Evolutionary conservation across 1,140 invertebrate genomes (phyloP).

Genomic region (Procambarus virginalis): DNA sequence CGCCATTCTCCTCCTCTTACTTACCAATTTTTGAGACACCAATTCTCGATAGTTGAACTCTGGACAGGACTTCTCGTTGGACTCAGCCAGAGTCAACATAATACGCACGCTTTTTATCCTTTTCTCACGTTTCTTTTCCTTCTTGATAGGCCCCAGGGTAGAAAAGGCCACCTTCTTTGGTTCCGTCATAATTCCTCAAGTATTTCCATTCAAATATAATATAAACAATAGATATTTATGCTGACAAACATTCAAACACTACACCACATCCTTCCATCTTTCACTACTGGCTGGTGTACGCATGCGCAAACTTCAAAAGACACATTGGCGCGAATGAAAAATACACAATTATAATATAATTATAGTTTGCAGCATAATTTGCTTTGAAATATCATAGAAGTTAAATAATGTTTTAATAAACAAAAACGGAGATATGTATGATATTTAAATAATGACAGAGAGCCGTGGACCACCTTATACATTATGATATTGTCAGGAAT

Average conservation of each 20-base stretch:
- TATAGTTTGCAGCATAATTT: too few relatives aligned
- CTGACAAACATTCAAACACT: conserved; percentile 63
- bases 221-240: conserved; percentile 45
- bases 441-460: background rate
- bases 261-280: conserved; percentile 60
- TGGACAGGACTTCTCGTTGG: conserved; percentile 64
- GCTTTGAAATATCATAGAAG: background rate
- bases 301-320: conserved; percentile 57
- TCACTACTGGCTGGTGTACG: conserved; percentile 47
- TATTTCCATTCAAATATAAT: conserved; percentile 61
- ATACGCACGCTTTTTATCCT: conserved; percentile 58
- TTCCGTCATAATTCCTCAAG: conserved; percentile 48
- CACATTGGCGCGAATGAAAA: conserved; percentile 51
- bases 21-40: conserved; percentile 60
- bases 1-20: background rate
- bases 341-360: conserved; percentile 8
- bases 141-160: conserved; percentile 53
- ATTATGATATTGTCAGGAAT: too few relatives aligned
- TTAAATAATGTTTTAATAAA: background rate
- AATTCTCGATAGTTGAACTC: conserved; percentile 67
- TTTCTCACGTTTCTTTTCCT: conserved; percentile 57
- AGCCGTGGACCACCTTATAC: too few relatives aligned
- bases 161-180: conserved; percentile 62
- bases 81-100: conserved; percentile 59
- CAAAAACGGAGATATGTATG: background rate